Base-by-base conservation (phyloP, 53 echinoderm and acorn worm species). In the Echinarachnius parma region DNA sequence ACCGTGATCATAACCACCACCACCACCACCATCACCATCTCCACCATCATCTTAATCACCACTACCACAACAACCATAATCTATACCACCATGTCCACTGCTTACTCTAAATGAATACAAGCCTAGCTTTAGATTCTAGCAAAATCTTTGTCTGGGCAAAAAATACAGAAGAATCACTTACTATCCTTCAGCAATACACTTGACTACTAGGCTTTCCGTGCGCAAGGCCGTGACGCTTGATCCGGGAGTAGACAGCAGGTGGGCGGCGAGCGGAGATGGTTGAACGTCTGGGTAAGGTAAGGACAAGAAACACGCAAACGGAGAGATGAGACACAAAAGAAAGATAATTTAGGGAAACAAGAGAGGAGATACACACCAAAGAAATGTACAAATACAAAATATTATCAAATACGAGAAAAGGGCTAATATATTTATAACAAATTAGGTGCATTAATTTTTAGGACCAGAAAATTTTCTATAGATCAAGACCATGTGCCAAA, bases 181-280 rank as follows among this genome's bases (percentile, higher is more conserved):
- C 72, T 71, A 54, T 71, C 72, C 72, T 14, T 21, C 13, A 21
- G 72, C 72, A 33, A 71, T 34, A 54, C 72, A 71, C 26, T 71
- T 71, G 1, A 71, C 1, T 5, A 4, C 54, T 5, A 55, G 26
- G 14, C 1, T 2, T 32, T 54, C 28, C 1, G 72, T 34, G 53
- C 72, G 32, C 8, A 71, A 24, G 35, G 56, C 72, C 14, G 33
- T 4, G 14, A 27, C 47, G 20, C 7, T n/a, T 1, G 66, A 26
- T 9, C 31, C 28, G 10, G 66, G 66, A 3, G 28, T 66, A 28
- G 28, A 3, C 0, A 28, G 31, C 11, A 66, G 31, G 47, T 1
- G 11, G 48, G 66, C 46, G 24, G 5, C 28, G 4, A 0, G 4
- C 2, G 4, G 7, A 18, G 4, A 1, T 25, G 47, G 28, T 1